Conservation (phyloP, 2,113 vertebrate genomes). For the Acanthisitta chloris region DNA sequence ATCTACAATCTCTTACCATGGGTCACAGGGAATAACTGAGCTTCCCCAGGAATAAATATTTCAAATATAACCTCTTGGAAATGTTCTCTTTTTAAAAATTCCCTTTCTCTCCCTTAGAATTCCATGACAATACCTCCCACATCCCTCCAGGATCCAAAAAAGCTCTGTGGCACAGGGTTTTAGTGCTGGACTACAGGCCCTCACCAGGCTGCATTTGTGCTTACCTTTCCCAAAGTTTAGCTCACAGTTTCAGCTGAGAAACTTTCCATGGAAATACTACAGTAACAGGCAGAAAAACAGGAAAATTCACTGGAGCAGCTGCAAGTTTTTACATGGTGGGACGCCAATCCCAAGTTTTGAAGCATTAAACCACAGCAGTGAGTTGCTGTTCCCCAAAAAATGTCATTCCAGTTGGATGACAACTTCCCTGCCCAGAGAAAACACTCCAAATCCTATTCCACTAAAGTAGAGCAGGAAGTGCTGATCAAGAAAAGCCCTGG, state of each 20-base stretch:
- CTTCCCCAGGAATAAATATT: slow-evolving; percentile 36
- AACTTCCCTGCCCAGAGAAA: not conserved
- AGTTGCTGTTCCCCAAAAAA: not conserved
- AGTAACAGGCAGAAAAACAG: not conserved
- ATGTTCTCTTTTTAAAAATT: not conserved
- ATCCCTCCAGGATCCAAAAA: not conserved
- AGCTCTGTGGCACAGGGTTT: not conserved
- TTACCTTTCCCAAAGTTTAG: not conserved
- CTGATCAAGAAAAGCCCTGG: not conserved
- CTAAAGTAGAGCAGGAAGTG: not conserved
- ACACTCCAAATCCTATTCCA: not conserved
- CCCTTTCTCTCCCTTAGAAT: not conserved
- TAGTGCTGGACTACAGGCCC: not conserved
- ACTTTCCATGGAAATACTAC: not conserved
- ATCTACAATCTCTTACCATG: not conserved
- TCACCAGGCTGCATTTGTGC: not conserved
- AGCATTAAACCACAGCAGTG: not conserved
- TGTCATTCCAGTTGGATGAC: not conserved
- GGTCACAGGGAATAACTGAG: not conserved
- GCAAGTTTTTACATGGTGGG: not conserved
- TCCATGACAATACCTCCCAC: not conserved
- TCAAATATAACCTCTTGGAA: slow-evolving; percentile 39
- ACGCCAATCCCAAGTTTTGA: not conserved
- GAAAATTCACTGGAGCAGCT: not conserved
- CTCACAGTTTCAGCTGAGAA: not conserved